Evolutionary conservation across 2,797 vertebrate genomes (phyloP), one percentile per base, ranked within the genome.

Genomic region (Paguma larvata): DNA sequence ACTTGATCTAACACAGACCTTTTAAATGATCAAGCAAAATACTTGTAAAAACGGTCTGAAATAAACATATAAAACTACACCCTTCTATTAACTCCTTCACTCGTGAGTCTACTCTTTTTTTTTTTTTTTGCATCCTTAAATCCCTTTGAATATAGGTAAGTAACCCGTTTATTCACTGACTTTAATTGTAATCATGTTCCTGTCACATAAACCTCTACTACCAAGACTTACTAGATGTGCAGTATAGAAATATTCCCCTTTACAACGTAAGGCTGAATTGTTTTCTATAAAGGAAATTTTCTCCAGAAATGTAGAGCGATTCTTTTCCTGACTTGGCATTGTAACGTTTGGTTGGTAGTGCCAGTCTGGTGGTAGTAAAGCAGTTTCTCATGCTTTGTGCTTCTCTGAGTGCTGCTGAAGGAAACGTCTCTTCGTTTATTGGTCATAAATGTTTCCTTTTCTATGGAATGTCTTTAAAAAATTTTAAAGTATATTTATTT

Each of bases 331-430:
- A 34, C 8, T 51, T 87, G 18, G 0, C 15, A 11, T 53, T 82
- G 3, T 77, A 11, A 14, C 27, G 72, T 48, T 95, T 59, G 32
- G 62, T 68, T 65, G 10, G 51, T 46, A 2, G 32, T 73, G 12
- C 25, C 46, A n/a, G 9, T 30, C 48, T 73, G 6, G 65, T 94
- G 38, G 19, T 19, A 85, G 30, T 38, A 41, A 94, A 79, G 25
- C 70, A 19, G 41, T 75, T 53, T 34, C 18, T 85, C 6, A 8
- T 2, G 13, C 16, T 38, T 84, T 51, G 73, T 5, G 16, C 83
- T 93, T 85, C 94, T 94, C 51, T 91, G 83, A 89, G 77, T 72
- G 79, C 19, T 77, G 62, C 88, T 80, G 63, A 91, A 30, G 8
- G 32, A 41, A 80, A 46, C 6, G 8, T 65, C 18, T 30, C 44